Percentiles rank a stretch among this genome's conserved stretches.
These are phyloP conservation scores for Cantharis rustica DNA, from an alignment of 2,888 invertebrate species.

Conservation along the genomic window DNA sequence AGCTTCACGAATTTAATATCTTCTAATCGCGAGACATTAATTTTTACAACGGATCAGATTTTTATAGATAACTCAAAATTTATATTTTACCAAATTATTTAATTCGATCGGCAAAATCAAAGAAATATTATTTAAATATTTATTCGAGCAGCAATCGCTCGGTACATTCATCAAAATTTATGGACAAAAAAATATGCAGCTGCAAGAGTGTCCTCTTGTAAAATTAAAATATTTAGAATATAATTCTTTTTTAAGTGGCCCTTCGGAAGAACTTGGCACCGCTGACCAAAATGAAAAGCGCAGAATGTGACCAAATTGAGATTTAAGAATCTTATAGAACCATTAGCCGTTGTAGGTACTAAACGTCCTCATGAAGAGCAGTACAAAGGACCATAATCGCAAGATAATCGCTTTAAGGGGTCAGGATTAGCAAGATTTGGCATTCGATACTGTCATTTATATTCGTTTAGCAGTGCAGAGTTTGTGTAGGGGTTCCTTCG, in stretches of 20 bases:
- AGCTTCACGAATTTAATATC: background rate
- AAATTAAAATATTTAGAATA: constrained; percentile 9
- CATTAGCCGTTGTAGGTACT: constrained; percentile 41
- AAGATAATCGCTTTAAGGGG: constrained; percentile 48
- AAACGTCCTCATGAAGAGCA: constrained; percentile 34
- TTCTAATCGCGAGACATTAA: background rate
- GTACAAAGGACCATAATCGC: constrained; percentile 50
- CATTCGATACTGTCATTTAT: constrained; percentile 56
- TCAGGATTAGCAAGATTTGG: constrained; percentile 54
- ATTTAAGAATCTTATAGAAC: constrained; percentile 53
- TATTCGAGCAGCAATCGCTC: background rate
- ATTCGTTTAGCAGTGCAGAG: constrained; percentile 48
- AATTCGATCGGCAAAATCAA: background rate
- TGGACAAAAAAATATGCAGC: background rate
- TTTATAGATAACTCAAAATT: background rate
- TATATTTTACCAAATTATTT: background rate
- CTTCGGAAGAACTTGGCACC: constrained; percentile 8
- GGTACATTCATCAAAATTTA: background rate
- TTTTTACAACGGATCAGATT: background rate
- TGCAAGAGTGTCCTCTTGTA: background rate
- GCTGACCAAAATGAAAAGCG: constrained; percentile 38
- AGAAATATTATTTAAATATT: background rate
- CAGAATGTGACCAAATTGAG: constrained; percentile 53
- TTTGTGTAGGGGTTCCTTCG: constrained; percentile 36
- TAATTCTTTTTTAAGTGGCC: constrained; percentile 13